Evolutionary conservation across 2,797 vertebrate species (phyloP), one percentile per base, ranked within the genome.

Genomic region (Podargus strigoides): DNA sequence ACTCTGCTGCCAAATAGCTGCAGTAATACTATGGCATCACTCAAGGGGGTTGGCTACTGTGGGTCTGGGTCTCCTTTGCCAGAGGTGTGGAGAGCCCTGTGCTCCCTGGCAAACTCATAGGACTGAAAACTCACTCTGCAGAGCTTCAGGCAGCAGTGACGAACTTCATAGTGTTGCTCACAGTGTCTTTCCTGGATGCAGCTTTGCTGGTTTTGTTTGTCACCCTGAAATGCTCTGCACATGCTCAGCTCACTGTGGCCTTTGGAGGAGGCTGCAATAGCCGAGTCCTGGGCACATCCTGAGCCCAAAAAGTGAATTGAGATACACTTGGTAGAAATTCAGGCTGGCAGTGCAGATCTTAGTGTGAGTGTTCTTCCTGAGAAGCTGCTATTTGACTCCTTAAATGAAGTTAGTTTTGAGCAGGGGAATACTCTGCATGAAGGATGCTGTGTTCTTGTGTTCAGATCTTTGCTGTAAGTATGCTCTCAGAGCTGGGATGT

Each of bases 31-130:
- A 63, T 50, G 70, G 58, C 44, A 37, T 56, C 46, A 14, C 42
- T 83, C 0, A 0, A 63, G 41, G 11, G 17, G 1, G 8, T 42
- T 77, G 55, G 34, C 62, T 72, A 3, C 58, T 30, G 2, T 12
- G 36, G 62, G 21, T 19, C n/a, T 72, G 56, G 6, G 5, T 63
- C 36, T 46, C 22, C 36, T 87, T 55, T 72, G 15, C 70, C 12
- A 11, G 37, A 50, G 32, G 3, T 46, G 14, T 19, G 28, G 26
- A 73, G 56, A 80, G 44, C 42, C 36, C 24, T 89, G 85, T 64
- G 41, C n/a, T 81, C 69, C 32, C 70, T 78, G 39, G 20, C 2
- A 7, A 64, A 28, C 67, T 46, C 27, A 3, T 3, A 5, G 32
- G 37, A 32, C 44, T 47, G 58, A 39, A 63, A 85, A 56, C 32